Base-by-base conservation (phyloP, 1,140 invertebrate genomes). In the Saccostrea glomerata region DNA sequence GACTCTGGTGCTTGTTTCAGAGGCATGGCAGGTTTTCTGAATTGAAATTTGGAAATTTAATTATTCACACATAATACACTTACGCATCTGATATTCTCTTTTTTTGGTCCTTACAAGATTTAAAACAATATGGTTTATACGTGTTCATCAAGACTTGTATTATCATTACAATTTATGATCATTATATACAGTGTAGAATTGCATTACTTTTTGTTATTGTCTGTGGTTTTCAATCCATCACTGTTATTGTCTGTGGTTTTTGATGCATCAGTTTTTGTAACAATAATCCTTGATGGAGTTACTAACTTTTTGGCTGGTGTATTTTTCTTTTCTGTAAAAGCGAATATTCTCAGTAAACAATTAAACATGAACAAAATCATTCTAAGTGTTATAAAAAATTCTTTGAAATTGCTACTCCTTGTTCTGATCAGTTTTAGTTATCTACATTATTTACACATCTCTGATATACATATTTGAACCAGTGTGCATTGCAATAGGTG, bases 321-420 rank as follows among this genome's bases (percentile, higher is more conserved):
- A 17, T 54, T 70, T 70, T 73, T 86, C 63, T 63, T 73, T 23
- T 86, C 85, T 86, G 85, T n/a, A 40, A 70, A 58, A 60, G 6
- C 47, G 9, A 9, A 47, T 47, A 47, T 47, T 47, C 47, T 47
- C 47, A 47, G 47, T 47, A 47, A 47, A 47, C 47, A 47, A 47
- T 9, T 47, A 47, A 47, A 47, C 47, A 47, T 47, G 47, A 47
- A 6, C 47, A 47, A 36, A 36, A 36, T 36, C 30, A 36, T 36
- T 1, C 30, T 36, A 36, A 36, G 30, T 36, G 30, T 36, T 36
- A 36, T 36, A 36, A 36, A 36, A 36, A 36, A 36, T 36, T 36
- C 30, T 36, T 36, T 2, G 30, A 36, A 36, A 36, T 36, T 36
- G 30, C 30, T 36, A 36, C 30, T 36, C 30, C 30, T 36, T 36